Evolutionary conservation across 2,888 invertebrate species (phyloP).

Genomic region (Meta bourneti): DNA sequence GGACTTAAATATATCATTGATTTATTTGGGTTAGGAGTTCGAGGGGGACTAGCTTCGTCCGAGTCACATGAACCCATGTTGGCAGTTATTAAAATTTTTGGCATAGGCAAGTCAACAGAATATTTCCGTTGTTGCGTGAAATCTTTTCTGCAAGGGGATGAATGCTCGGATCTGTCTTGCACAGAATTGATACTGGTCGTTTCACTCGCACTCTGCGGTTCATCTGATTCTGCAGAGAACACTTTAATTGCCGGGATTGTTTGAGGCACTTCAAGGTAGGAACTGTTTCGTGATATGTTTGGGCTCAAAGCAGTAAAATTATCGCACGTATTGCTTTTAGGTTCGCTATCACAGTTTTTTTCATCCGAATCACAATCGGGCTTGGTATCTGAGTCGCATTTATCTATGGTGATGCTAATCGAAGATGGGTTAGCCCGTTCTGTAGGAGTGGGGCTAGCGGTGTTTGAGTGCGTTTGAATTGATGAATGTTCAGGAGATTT

Average conservation of each 20-base stretch:
- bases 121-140: slow-evolving; percentile 73
- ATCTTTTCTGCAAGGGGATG: slow-evolving; percentile 60
- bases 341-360: slow-evolving; percentile 64
- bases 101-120: slow-evolving; percentile 78
- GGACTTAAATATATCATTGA: slow-evolving; percentile 77
- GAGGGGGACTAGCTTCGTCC: slow-evolving; percentile 83
- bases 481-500: slow-evolving; percentile 16
- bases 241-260: slow-evolving; percentile 70
- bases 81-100: slow-evolving; percentile 85
- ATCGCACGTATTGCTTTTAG: slow-evolving; percentile 33
- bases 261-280: slow-evolving; percentile 77
- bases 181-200: slow-evolving; percentile 2
- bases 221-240: slow-evolving; percentile 65
- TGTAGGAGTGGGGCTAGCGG: slow-evolving; percentile 33
- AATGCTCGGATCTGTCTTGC: slow-evolving; percentile 25
- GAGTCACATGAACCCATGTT: slow-evolving; percentile 89
- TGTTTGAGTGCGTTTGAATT: slow-evolving; percentile 15
- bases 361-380: slow-evolving; percentile 61
- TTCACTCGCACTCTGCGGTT: slow-evolving; percentile 34
- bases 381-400: slow-evolving; percentile 64
- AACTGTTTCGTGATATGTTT: slow-evolving; percentile 65
- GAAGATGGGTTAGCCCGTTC: slow-evolving; percentile 26
- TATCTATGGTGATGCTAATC: slow-evolving; percentile 58
- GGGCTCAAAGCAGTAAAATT: slow-evolving; percentile 42
- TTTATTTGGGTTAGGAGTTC: slow-evolving; percentile 84